Percentiles rank a stretch among this genome's conserved stretches.
Conservation (phyloP, 2,797 vertebrate species). For the Synaphobranchus kaupii region DNA sequence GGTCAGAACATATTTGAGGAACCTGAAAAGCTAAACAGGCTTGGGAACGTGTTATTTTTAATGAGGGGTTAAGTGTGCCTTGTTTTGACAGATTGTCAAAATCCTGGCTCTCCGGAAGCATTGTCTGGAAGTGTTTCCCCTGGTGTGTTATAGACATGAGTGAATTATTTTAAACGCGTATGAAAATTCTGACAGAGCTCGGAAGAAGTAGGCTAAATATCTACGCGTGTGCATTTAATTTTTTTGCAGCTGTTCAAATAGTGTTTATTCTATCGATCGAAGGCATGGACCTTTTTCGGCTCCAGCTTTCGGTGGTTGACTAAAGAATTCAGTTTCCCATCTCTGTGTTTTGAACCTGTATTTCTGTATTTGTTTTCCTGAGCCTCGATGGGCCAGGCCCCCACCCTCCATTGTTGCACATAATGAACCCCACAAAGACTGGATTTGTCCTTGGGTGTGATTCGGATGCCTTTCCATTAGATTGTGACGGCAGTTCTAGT, state of each 20-base stretch:
- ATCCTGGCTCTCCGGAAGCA: not conserved
- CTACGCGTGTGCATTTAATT: not conserved
- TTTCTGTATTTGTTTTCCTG: not conserved
- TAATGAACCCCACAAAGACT: constrained; percentile 45
- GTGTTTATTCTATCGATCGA: not conserved
- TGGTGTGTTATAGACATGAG: not conserved
- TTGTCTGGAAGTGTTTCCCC: not conserved
- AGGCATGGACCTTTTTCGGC: not conserved
- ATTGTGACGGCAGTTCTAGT: not conserved
- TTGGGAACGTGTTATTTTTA: not conserved
- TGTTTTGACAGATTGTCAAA: not conserved
- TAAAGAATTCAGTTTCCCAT: not conserved
- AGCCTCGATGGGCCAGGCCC: constrained; percentile 35
- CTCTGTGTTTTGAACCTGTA: not conserved
- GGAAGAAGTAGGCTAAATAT: not conserved
- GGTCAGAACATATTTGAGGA: too few relatives aligned
- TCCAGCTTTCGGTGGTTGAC: not conserved
- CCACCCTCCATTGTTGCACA: constrained; percentile 55
- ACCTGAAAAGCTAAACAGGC: too few relatives aligned
- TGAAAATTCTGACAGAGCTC: not conserved
- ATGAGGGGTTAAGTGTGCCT: constrained; percentile 2
- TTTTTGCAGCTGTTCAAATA: not conserved
- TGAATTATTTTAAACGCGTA: not conserved
- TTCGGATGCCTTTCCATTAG: not conserved
- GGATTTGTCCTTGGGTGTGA: not conserved